Evolutionary conservation across 2,113 vertebrate species (phyloP).

Genomic region (Xiphias gladius): DNA sequence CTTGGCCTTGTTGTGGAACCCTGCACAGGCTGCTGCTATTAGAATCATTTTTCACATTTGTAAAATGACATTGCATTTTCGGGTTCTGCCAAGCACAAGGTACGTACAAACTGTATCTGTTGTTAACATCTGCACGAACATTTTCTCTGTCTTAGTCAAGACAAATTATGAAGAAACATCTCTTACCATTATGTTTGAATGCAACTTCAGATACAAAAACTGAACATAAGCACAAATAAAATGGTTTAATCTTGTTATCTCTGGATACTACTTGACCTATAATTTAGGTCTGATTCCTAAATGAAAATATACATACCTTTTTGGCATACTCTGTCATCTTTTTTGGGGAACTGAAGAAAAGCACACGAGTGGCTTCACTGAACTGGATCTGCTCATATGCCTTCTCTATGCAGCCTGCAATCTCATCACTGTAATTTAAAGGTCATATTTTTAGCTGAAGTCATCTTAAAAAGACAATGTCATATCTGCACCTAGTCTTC

Average conservation of each 20-base stretch:
- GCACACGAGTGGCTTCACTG: constrained; percentile 90
- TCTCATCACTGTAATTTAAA: constrained; percentile 88
- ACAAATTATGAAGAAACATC: neutral
- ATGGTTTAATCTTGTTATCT: neutral
- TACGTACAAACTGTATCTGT: neutral
- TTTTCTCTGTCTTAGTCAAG: too few species aligned
- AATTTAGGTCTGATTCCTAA: neutral
- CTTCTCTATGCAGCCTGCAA: constrained; percentile 94
- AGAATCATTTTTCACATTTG: neutral
- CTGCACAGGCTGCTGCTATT: neutral
- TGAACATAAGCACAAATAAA: too few species aligned
- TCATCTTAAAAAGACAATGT: neutral
- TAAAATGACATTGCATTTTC: neutral
- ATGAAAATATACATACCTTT: constrained; percentile 83
- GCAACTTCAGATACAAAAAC: neutral
- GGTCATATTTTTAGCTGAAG: neutral
- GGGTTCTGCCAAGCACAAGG: too few species aligned
- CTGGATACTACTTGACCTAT: neutral
- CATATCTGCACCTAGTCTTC: neutral
- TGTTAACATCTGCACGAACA: neutral
- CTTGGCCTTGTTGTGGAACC: neutral
- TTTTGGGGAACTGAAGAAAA: constrained; percentile 92
- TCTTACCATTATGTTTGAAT: neutral
- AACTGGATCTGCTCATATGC: constrained; percentile 95
- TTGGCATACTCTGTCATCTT: constrained; percentile 97